phyloP scores from a whole-genome alignment of 2,113 vertebrate species.

The Phoenicopterus ruber region DNA sequence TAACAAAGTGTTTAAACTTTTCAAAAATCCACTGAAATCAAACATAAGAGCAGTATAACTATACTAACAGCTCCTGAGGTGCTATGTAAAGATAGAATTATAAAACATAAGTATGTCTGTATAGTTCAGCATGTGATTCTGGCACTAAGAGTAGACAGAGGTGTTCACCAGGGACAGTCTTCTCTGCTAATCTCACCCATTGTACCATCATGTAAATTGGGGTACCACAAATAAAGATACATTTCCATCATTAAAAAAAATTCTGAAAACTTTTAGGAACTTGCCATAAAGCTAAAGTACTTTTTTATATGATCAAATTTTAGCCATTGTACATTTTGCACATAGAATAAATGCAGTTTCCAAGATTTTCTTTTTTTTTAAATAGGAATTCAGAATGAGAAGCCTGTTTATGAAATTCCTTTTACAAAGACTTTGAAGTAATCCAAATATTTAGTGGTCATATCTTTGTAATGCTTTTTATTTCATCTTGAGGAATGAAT shows the following conservation, averaged over 20 bases:
- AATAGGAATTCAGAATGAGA: background rate
- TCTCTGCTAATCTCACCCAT: background rate
- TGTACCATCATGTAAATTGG: background rate
- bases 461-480: background rate
- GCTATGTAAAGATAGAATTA: background rate
- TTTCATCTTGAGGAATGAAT: background rate
- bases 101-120: background rate
- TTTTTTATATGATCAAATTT: background rate
- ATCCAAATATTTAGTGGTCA: background rate
- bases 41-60: conserved; percentile 1
- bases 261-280: background rate
- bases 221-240: background rate
- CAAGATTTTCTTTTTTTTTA: background rate
- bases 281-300: background rate
- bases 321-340: background rate
- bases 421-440: background rate
- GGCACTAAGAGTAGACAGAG: background rate
- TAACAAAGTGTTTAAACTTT: conserved; percentile 38
- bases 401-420: background rate
- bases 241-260: background rate
- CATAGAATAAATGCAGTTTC: background rate
- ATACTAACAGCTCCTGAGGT: background rate
- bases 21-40: conserved; percentile 51
- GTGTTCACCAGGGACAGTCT: background rate
- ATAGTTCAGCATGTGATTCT: background rate